Evolutionary conservation across 2,888 invertebrate species (phyloP), one percentile per base, ranked within the genome.

Genomic region (Campoplex capitator): DNA sequence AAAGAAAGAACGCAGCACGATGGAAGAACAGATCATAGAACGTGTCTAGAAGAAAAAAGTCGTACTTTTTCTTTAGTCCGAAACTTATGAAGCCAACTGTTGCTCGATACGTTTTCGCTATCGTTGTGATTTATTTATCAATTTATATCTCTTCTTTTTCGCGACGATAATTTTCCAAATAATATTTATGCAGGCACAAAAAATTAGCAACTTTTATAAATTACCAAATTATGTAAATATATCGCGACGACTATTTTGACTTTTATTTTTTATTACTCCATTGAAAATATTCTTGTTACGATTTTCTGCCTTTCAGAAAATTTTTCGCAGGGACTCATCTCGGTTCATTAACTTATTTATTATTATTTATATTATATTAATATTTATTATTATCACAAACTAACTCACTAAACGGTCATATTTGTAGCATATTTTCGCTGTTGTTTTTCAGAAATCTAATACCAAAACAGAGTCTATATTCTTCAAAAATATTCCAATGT

Each of bases 91-190:
- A 80, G 74, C 67, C 65, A 83, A 88, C 84, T 75, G 70, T 80
- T 83, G 58, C 71, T 77, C 62, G 71, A 48, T 73, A 65, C 77
- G 70, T 83, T 83, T 71, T 71, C 51, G 54, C 74, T 67, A 54
- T 81, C 54, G 54, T 81, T 68, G 67, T 23, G 35, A 74, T 74
- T 81, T 81, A 73, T 81, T 74, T 74, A 23, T 51, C 54, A 82
- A 65, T 54, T 62, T 67, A 45, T 74, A 54, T 23, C 58, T 38
- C 68, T 87, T 88, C 84, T 86, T 86, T 88, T 83, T 80, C 56
- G 32, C 70, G 35, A 67, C 83, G 86, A 89, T 88, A 83, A 88
- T 88, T 88, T 82, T 84, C 85, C 83, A 79, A 79, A 71, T 70
- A 78, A 78, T 23, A 23, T 23, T 23, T 23, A 23, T 32, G 16